Percentiles rank a stretch among this genome's conserved stretches.
phyloP scores from a whole-genome alignment of 2,888 invertebrate genomes.

The Tetragnatha montana region DNA sequence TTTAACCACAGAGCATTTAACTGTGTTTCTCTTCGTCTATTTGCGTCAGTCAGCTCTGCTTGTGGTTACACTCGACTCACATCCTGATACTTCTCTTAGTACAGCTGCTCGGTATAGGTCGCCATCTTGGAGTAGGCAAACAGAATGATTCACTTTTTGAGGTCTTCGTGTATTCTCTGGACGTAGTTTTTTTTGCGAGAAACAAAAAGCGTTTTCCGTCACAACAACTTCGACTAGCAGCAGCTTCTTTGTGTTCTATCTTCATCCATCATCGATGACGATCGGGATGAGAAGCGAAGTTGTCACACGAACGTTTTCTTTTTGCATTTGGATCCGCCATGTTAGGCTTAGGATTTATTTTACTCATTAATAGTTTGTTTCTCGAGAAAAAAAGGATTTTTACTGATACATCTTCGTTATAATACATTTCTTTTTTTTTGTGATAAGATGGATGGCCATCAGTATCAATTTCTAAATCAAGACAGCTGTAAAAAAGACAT shows the following conservation, averaged over 20 bases:
- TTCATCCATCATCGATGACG: slow-evolving; percentile 33
- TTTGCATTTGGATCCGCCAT: background rate
- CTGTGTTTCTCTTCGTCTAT: background rate
- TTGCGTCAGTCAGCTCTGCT: slow-evolving; percentile 17
- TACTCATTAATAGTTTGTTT: background rate
- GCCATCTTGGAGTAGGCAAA: slow-evolving; percentile 14
- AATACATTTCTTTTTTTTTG: no score
- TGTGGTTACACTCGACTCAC: slow-evolving; percentile 16
- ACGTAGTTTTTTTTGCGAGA: background rate
- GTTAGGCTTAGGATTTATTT: background rate
- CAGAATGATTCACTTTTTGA: slow-evolving; percentile 33
- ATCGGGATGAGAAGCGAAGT: slow-evolving; percentile 4
- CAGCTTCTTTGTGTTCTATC: slow-evolving; percentile 7
- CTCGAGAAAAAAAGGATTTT: background rate
- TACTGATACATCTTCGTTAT: background rate
- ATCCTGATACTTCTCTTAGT: slow-evolving; percentile 12
- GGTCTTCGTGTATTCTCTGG: background rate
- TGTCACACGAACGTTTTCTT: background rate
- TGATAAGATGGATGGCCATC: no score
- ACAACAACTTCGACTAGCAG: background rate
- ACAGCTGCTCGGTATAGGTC: slow-evolving; percentile 9
- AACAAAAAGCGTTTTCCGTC: background rate
- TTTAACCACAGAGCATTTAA: background rate
- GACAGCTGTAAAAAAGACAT: no score
- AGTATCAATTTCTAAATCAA: no score